Percentiles rank a stretch among this genome's conserved stretches.
These are phyloP conservation scores for Eubucco bourcierii DNA, from an alignment of 2,113 vertebrate species.

Conservation along the genomic window DNA sequence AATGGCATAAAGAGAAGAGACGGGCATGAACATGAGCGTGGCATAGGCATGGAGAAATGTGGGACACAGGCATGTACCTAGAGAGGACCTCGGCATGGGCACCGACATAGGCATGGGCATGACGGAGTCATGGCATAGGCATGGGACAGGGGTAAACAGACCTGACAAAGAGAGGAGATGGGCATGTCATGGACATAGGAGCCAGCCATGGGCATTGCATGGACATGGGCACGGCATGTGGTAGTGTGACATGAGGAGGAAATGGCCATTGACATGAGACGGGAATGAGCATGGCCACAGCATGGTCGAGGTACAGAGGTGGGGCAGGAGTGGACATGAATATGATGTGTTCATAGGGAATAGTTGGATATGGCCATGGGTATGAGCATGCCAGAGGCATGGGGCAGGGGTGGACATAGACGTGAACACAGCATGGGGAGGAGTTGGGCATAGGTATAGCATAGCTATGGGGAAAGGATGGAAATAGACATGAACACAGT, in stretches of 20 bases:
- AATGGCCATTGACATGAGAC: no score
- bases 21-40: no score
- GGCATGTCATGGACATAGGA: neutral
- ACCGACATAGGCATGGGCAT: neutral
- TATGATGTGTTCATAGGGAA: no score
- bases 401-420: neutral
- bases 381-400: neutral
- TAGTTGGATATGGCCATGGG: neutral
- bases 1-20: neutral
- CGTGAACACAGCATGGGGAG: neutral
- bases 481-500: neutral
- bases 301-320: neutral
- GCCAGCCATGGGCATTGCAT: neutral
- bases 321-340: neutral
- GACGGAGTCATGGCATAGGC: neutral
- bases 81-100: neutral
- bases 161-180: neutral
- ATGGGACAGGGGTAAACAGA: no score
- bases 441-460: no score
- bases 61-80: no score
- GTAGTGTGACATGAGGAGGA: no score
- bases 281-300: no score
- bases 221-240: no score
- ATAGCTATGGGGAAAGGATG: neutral
- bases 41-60: neutral